These are phyloP conservation scores for Grantiella picta DNA, from an alignment of 2,113 vertebrate genomes.

Conservation along the genomic window DNA sequence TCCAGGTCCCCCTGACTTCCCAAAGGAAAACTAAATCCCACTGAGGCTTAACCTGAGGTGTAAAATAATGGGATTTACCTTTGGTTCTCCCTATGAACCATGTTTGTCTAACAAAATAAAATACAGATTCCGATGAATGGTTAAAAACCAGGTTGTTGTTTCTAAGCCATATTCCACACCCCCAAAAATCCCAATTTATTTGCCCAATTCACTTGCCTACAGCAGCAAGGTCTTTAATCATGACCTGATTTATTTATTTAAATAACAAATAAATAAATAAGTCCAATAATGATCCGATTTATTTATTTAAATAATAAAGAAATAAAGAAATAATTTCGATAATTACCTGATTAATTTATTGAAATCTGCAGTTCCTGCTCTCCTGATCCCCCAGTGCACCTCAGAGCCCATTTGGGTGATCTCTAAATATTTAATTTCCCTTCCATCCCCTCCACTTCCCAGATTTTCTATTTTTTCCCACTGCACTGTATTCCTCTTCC, in stretches of 20 bases:
- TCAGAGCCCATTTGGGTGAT: neutral
- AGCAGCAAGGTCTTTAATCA: neutral
- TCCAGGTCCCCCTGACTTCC: neutral
- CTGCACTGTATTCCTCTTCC: neutral
- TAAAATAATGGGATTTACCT: neutral
- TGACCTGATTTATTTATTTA: too few species aligned
- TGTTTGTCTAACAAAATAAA: too few species aligned
- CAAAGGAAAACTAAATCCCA: neutral
- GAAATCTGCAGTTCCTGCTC: neutral
- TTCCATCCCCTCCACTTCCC: neutral
- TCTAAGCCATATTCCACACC: neutral
- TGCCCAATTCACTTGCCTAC: neutral
- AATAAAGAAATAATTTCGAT: neutral
- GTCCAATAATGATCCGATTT: too few species aligned
- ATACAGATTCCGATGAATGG: too few species aligned
- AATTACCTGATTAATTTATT: too few species aligned
- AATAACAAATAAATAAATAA: too few species aligned
- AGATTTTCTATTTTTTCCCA: neutral
- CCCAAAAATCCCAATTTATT: neutral
- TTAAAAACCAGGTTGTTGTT: too few species aligned
- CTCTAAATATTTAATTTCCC: neutral
- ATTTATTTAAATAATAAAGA: too few species aligned
- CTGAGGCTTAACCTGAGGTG: neutral
- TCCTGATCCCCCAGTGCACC: accelerated
- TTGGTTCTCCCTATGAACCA: neutral